Evolutionary conservation across 2,797 vertebrate species (phyloP).

Genomic region (Lepilemur septentrionalis): DNA sequence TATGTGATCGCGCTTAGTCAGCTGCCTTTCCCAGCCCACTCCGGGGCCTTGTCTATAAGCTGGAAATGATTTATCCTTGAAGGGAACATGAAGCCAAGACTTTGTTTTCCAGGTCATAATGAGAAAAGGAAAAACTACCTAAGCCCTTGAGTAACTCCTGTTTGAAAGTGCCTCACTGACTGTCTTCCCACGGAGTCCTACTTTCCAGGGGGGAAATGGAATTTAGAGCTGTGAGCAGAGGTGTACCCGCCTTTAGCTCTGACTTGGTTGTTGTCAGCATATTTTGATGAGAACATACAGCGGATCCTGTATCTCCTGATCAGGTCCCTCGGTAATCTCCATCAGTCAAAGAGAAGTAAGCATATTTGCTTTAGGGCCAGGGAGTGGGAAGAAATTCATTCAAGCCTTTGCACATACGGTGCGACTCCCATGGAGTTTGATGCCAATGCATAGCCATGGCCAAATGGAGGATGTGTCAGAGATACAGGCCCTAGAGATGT

Average conservation of each 20-base stretch:
- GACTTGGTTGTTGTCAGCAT: neutral
- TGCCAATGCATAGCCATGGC: neutral
- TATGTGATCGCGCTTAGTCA: neutral
- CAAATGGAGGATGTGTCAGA: neutral
- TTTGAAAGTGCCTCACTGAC: neutral
- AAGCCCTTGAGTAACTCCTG: neutral
- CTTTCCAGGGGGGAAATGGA: neutral
- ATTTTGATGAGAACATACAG: neutral
- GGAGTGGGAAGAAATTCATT: neutral
- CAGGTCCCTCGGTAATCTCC: neutral
- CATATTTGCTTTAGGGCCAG: neutral
- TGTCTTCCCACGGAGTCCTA: neutral
- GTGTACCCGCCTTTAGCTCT: neutral
- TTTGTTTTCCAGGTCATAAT: conserved; percentile 1
- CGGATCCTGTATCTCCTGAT: neutral
- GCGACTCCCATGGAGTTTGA: neutral
- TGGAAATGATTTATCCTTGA: neutral
- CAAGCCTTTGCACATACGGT: neutral
- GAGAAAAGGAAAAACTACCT: neutral
- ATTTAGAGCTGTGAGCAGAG: neutral
- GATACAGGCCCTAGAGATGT: neutral
- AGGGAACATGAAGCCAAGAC: neutral
- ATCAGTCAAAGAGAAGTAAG: neutral
- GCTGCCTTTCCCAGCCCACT: conserved; percentile 27
- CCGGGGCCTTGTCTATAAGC: neutral